Evolutionary conservation across 2,113 vertebrate genomes (phyloP).

Genomic region (Haliaeetus leucogaster): DNA sequence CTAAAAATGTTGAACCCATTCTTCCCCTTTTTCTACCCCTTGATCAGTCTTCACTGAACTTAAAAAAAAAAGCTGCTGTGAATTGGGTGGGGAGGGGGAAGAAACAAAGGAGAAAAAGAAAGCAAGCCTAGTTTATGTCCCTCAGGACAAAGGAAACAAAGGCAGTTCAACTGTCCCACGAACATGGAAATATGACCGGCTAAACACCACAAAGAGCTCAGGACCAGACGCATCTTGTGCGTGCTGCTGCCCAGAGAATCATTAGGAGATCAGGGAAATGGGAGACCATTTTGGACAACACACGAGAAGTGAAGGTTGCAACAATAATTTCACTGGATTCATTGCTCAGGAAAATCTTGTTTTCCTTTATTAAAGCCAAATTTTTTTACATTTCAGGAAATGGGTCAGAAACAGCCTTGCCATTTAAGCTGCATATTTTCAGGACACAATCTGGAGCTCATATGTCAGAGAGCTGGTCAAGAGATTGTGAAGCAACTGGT

Average conservation of each 20-base stretch:
- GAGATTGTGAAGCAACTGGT: neutral
- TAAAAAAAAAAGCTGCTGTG: neutral
- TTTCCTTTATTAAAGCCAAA: neutral
- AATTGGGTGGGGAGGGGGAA: neutral
- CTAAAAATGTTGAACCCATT: neutral
- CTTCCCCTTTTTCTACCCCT: neutral
- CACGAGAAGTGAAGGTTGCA: neutral
- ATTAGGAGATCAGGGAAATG: neutral
- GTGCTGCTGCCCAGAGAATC: neutral
- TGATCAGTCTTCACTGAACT: neutral
- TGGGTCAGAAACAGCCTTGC: neutral
- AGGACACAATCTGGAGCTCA: neutral
- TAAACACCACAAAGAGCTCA: neutral
- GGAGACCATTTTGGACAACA: neutral
- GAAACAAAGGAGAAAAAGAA: neutral
- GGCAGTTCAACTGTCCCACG: neutral
- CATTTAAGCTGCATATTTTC: neutral
- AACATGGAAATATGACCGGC: neutral
- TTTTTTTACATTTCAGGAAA: neutral
- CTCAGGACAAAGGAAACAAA: neutral
- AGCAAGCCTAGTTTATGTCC: neutral
- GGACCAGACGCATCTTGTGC: neutral
- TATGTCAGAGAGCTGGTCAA: neutral
- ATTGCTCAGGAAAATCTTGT: neutral
- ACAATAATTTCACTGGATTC: neutral